Evolutionary conservation across 1,140 invertebrate species (phyloP).

Genomic region (Nasonia longicornis): DNA sequence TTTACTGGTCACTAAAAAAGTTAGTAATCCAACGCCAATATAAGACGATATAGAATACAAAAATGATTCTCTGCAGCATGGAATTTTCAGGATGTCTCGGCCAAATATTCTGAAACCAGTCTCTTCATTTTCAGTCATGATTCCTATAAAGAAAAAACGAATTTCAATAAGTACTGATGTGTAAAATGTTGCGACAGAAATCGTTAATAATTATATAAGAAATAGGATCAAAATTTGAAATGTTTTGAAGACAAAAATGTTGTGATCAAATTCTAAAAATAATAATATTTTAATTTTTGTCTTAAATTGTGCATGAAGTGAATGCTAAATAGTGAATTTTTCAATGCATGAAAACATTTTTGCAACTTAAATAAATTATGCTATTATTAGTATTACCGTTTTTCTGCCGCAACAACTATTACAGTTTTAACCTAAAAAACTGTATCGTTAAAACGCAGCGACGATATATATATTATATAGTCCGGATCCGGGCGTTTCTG

Average conservation of each 20-base stretch:
- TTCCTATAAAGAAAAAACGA: slow-evolving; percentile 7
- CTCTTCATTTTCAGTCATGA: slow-evolving; percentile 12
- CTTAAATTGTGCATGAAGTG: too few species aligned
- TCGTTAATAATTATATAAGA: neutral
- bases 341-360: neutral
- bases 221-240: neutral
- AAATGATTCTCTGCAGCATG: slow-evolving; percentile 48
- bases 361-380: neutral
- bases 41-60: slow-evolving; percentile 49
- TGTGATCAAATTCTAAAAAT: neutral
- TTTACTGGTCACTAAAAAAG: slow-evolving; percentile 51
- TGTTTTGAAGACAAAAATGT: neutral
- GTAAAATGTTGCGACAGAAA: neutral
- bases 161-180: neutral
- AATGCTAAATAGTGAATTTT: neutral
- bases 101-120: slow-evolving; percentile 36
- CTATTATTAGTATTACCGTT: neutral
- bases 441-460: neutral
- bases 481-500: neutral
- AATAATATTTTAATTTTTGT: neutral
- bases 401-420: neutral
- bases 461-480: neutral
- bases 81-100: slow-evolving; percentile 44
- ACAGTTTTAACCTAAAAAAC: neutral
- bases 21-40: slow-evolving; percentile 33